Evolutionary conservation across 2,113 vertebrate genomes (phyloP), one percentile per base, ranked within the genome.

Genomic region (Pseudopodoces humilis): DNA sequence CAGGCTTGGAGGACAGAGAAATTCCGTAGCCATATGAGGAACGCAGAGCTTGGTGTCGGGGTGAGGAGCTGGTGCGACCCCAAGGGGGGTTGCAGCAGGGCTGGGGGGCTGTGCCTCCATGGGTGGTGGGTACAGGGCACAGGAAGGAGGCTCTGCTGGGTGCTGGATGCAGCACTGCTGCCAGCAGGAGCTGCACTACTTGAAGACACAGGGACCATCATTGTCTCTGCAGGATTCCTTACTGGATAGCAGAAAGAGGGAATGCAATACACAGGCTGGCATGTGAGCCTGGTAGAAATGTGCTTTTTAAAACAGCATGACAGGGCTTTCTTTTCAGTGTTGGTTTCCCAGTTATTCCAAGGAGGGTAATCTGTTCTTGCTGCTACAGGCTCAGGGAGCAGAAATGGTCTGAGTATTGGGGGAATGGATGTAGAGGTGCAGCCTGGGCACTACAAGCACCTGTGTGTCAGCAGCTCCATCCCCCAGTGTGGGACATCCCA

Each of bases 61-160:
- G 35, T 68, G 88, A 72, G 55, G 59, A 13, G 37, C 2, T 22
- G 30, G 23, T 21, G 69, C 63, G 87, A 68, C n/a, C 82, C 62
- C 2, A 6, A 44, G 20, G 16, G 3, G 37, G 33, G 4, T 13
- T 31, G 39, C 67, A 80, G 76, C 79, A 80, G 76, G 37, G 68
- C 47, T 78, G 59, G n/a, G 4, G 80, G 47, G 53, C 47, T 95
- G 78, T 92, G 89, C 53, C 70, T 69, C 92, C 58, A 0, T 0
- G 25, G 95, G 82, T 37, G 87, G 78, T 52, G 77, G 60, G 78
- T 75, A 91, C 69, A 16, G 84, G 87, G 88, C 5, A 2, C 5
- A 2, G 81, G 70, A 91, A 75, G 81, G 70, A 85, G 92, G 90
- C 65, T 94, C 86, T 75, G 84, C 81, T 94, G 91, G 94, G 5